These are phyloP conservation scores for Solenodon paradoxus DNA, from an alignment of 2,113 vertebrate species.

Conservation along the genomic window DNA sequence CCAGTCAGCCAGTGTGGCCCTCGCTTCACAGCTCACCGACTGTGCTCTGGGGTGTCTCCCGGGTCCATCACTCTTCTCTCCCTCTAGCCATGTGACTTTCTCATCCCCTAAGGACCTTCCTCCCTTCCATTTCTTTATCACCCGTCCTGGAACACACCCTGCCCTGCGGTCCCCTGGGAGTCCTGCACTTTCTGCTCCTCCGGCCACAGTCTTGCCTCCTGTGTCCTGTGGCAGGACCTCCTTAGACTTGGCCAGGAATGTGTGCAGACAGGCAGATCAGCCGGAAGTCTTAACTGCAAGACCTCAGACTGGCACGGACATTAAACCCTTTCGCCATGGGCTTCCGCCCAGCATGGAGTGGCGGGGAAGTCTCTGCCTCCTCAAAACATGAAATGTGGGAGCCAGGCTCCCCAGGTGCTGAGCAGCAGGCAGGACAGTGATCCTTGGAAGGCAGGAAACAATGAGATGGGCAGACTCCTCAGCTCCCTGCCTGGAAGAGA, in stretches of 20 bases:
- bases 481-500: not conserved
- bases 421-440: not conserved
- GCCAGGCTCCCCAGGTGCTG: too few relatives aligned
- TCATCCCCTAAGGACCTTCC: not conserved
- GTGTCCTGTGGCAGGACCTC: not conserved
- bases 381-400: too few relatives aligned
- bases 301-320: not conserved
- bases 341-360: not conserved
- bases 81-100: not conserved
- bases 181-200: too few relatives aligned
- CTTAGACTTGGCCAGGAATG: not conserved
- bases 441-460: not conserved
- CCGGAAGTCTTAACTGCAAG: not conserved
- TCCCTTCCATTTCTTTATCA: not conserved
- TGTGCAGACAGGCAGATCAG: not conserved
- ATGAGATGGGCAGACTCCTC: not conserved
- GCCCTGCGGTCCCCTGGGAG: not conserved
- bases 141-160: not conserved
- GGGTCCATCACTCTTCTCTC: not conserved
- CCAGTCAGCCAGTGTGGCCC: too few relatives aligned
- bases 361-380: not conserved
- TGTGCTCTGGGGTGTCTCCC: not conserved
- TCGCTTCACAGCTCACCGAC: not conserved
- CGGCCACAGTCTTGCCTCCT: not conserved
- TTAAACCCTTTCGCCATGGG: not conserved